These are phyloP conservation scores for Cynoglossus semilaevis DNA, from an alignment of 2,113 vertebrate genomes.

Conservation along the genomic window DNA sequence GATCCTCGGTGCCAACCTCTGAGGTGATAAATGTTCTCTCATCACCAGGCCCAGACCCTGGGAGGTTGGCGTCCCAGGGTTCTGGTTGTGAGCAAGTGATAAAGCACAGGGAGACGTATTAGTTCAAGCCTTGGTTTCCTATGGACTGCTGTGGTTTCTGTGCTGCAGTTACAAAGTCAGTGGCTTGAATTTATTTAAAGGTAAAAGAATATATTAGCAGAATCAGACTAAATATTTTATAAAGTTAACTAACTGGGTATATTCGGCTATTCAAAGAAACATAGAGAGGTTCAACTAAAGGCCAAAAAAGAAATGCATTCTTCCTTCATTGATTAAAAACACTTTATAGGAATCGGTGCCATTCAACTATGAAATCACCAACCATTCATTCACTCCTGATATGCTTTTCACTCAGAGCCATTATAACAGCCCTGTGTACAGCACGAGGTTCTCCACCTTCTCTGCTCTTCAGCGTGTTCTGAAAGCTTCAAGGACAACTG, in stretches of 20 bases:
- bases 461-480: slow-evolving; percentile 2
- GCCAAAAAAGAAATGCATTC: too few species aligned
- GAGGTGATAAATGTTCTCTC: slow-evolving; percentile 53
- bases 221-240: too few species aligned
- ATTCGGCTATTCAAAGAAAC: too few species aligned
- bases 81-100: slow-evolving; percentile 46
- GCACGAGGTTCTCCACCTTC: not conserved
- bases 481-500: slow-evolving; percentile 32
- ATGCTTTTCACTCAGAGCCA: not conserved
- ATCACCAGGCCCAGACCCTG: slow-evolving; percentile 26
- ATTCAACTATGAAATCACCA: slow-evolving; percentile 12
- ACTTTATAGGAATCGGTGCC: slow-evolving; percentile 14
- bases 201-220: too few species aligned
- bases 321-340: too few species aligned
- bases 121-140: slow-evolving; percentile 30
- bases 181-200: too few species aligned
- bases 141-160: slow-evolving; percentile 34
- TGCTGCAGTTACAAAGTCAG: not conserved
- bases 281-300: too few species aligned
- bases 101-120: slow-evolving; percentile 42
- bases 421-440: not conserved
- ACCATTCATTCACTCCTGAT: not conserved
- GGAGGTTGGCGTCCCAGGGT: slow-evolving; percentile 44
- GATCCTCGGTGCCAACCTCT: slow-evolving; percentile 25
- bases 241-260: too few species aligned